Base-by-base conservation (phyloP, 2,113 vertebrate species). In the Myotis lucifugus region DNA sequence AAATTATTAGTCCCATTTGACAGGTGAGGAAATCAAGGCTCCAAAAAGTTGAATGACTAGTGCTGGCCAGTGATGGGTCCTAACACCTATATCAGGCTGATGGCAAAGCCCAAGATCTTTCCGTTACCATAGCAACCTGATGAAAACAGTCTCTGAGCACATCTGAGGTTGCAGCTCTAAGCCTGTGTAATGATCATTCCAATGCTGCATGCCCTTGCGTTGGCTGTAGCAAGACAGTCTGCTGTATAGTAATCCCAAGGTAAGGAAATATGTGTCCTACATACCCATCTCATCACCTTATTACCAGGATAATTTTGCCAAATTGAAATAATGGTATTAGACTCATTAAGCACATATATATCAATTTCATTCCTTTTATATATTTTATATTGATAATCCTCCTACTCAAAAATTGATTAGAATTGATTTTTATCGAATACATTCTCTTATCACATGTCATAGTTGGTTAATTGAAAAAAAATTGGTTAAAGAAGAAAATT, bases 391-490 rank as follows among this genome's bases (percentile, higher is more conserved):
- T 74, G 42, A 76, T 37, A 77, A 52, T n/a, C 23, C 21, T 84
- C 34, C 70, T 64, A 86, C 27, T 72, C 32, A 70, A n/a, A 79
- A 94, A 56, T 32, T 70, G 29, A 77, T 93, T 93, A 76, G 48
- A 70, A 93, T 70, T 83, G 34, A 77, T 18, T 85, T 91, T 70
- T 50, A 70, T 5, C 42, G 19, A 70, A 56, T 42, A 70, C 34
- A n/a, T 27, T 64, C 78, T 83, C 40, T 67, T 69, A 85, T 66
- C 23, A 48, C 25, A 70, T 42, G 15, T 74, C 69, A 66, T 79
- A 37, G 37, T 76, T 90, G 56, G 15, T 42, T 79, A 86, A 79
- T 66, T 94, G 37, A 83, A 74, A 77, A 88, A 88, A 85, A 66
- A 2, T 87, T 46, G 50, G 9, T n/a, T 91, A 52, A 91, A 81